Percentiles rank a stretch among this genome's conserved stretches.
Conservation (phyloP, 2,113 vertebrate species). For the Tragelaphus strepsiceros region DNA sequence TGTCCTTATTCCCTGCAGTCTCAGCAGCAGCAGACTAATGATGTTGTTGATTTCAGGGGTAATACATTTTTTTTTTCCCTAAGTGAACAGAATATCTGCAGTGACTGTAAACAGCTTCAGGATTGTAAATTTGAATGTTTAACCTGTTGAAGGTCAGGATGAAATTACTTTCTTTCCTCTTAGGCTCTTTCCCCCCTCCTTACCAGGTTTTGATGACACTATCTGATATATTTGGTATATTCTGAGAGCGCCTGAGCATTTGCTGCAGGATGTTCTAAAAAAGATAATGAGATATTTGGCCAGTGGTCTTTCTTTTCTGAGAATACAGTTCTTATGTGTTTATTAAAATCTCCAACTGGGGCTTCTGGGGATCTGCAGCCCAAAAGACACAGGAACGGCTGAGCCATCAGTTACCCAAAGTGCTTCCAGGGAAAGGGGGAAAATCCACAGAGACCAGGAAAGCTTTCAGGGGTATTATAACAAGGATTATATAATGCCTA, state of each 20-base stretch:
- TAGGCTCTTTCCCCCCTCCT: background rate
- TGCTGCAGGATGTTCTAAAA: constrained; percentile 26
- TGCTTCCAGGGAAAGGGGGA: background rate
- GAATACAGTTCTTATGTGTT: background rate
- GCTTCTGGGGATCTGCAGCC: background rate
- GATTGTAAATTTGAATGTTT: constrained; percentile 7
- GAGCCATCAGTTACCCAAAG: background rate
- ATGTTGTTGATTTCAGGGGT: constrained; percentile 23
- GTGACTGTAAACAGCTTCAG: constrained; percentile 18
- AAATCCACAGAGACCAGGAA: constrained; percentile 9
- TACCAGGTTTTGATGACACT: constrained; percentile 22
- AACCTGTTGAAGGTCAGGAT: constrained; percentile 56
- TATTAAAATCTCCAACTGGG: constrained; percentile 21
- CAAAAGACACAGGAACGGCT: background rate
- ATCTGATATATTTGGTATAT: constrained; percentile 36
- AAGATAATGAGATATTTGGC: constrained; percentile 26
- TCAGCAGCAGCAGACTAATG: background rate
- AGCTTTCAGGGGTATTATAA: background rate
- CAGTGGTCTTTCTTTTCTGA: constrained; percentile 35
- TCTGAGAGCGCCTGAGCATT: constrained; percentile 35
- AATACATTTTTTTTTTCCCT: constrained; percentile 36
- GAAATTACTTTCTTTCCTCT: constrained; percentile 32
- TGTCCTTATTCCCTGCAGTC: constrained; percentile 12
- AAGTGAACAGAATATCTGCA: constrained; percentile 5
- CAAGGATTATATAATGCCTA: constrained; percentile 19